Percentiles rank a stretch among this genome's conserved stretches.
These are phyloP conservation scores for Astyanax mexicanus DNA, from an alignment of 2,797 vertebrate species.

Conservation along the genomic window DNA sequence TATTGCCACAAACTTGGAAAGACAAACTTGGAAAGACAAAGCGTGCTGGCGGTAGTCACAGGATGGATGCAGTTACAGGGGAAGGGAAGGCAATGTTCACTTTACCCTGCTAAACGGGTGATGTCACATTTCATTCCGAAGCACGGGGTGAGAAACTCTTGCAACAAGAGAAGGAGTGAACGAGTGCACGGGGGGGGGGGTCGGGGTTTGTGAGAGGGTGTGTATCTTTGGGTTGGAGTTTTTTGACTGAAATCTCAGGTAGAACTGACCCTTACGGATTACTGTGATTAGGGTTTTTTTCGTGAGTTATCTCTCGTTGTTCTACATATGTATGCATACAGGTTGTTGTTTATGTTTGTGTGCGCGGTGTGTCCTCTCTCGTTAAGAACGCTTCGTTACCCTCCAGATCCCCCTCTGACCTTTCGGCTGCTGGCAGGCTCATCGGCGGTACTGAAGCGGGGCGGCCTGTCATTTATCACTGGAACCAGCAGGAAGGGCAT, in stretches of 20 bases:
- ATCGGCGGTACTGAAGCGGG: slow-evolving; percentile 66
- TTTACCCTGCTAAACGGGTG: slow-evolving; percentile 59
- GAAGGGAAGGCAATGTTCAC: slow-evolving; percentile 3
- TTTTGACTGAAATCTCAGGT: background rate
- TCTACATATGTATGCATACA: slow-evolving; percentile 11
- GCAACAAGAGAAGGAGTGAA: slow-evolving; percentile 36
- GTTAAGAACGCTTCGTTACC: slow-evolving; percentile 51
- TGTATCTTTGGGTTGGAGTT: background rate
- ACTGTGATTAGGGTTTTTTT: background rate
- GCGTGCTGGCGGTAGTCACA: slow-evolving; percentile 67
- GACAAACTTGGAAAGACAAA: slow-evolving; percentile 62
- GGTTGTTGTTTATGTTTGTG: slow-evolving; percentile 21
- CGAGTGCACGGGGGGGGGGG: background rate
- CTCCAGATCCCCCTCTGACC: slow-evolving; percentile 70
- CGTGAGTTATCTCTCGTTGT: background rate
- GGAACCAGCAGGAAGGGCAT: slow-evolving; percentile 72
- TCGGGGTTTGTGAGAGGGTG: background rate
- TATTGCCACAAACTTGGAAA: no score
- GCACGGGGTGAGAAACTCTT: slow-evolving; percentile 15
- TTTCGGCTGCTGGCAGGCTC: slow-evolving; percentile 74
- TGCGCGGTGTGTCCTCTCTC: slow-evolving; percentile 50
- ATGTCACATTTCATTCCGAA: slow-evolving; percentile 58
- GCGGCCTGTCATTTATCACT: slow-evolving; percentile 76
- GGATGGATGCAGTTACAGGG: slow-evolving; percentile 45
- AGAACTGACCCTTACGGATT: background rate